Percentiles rank a stretch among this genome's conserved stretches.
phyloP scores from a whole-genome alignment of 2,888 invertebrate species.

The Tetranychus truncatus region DNA sequence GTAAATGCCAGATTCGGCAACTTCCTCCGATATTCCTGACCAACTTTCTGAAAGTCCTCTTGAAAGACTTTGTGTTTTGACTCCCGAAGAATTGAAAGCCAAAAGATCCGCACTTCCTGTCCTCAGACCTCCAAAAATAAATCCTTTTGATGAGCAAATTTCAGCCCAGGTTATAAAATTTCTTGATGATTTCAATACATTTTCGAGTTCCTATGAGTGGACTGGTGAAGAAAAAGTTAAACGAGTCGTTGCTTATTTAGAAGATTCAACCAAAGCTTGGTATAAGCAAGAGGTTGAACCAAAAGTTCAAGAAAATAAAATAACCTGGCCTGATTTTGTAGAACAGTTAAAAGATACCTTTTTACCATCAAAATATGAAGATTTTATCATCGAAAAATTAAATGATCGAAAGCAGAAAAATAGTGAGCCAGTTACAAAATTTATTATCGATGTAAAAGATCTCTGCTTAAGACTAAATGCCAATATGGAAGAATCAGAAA shows the following conservation, averaged over 20 bases:
- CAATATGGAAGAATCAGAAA: neutral
- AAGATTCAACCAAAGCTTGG: neutral
- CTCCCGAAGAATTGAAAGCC: too few species aligned
- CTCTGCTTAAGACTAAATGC: neutral
- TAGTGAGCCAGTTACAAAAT: neutral
- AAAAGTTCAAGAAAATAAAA: neutral
- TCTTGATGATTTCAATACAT: too few species aligned
- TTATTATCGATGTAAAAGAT: neutral
- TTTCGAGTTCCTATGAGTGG: neutral
- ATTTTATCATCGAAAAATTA: neutral
- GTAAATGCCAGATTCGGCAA: too few species aligned
- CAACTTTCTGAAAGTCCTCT: too few species aligned
- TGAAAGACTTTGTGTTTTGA: too few species aligned
- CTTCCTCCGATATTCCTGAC: too few species aligned
- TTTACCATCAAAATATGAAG: neutral
- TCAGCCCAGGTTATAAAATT: neutral
- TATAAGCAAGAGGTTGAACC: neutral
- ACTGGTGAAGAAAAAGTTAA: neutral
- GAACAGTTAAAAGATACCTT: neutral
- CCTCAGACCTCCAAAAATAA: too few species aligned
- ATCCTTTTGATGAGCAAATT: neutral
- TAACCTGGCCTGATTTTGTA: neutral
- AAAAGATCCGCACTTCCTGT: too few species aligned
- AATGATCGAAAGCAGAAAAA: neutral
- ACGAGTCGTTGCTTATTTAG: neutral